These are phyloP conservation scores for Lasioglossum malachurum DNA, from an alignment of 2,888 invertebrate species.

Conservation along the genomic window DNA sequence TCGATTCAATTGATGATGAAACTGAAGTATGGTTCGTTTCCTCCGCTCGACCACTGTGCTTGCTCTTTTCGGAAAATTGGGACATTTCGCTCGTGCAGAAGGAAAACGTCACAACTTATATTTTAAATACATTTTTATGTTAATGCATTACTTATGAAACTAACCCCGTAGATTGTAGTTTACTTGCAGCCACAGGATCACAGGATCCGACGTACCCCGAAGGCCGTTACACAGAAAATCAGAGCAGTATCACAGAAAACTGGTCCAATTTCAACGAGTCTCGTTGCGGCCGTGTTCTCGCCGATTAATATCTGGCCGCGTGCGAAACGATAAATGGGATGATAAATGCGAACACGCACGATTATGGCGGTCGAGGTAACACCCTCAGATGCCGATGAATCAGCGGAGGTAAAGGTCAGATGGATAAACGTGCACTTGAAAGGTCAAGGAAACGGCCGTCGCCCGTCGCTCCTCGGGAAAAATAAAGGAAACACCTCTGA, in stretches of 20 bases:
- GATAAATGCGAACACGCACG: slow-evolving; percentile 71
- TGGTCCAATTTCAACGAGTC: slow-evolving; percentile 25
- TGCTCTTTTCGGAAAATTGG: neutral
- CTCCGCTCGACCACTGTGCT: neutral
- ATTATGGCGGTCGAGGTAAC: slow-evolving; percentile 65
- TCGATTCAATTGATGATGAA: neutral
- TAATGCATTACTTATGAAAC: no score
- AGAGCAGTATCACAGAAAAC: neutral
- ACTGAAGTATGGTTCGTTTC: neutral
- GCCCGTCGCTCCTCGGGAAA: slow-evolving; percentile 13
- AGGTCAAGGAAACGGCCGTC: slow-evolving; percentile 69
- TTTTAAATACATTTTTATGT: no score
- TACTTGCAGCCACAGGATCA: no score
- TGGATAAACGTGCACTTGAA: slow-evolving; percentile 74
- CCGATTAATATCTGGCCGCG: slow-evolving; percentile 61
- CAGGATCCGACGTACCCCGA: neutral
- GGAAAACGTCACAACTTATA: no score
- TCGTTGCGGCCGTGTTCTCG: slow-evolving; percentile 44
- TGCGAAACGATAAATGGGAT: slow-evolving; percentile 69
- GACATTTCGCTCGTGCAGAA: neutral
- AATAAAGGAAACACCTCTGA: slow-evolving; percentile 8
- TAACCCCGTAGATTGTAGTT: no score
- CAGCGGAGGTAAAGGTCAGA: slow-evolving; percentile 76
- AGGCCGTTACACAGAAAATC: neutral
- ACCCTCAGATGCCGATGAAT: slow-evolving; percentile 70